Conservation (phyloP, 53 echinoderm and acorn worm genomes). For the Glandiceps talaboti region DNA sequence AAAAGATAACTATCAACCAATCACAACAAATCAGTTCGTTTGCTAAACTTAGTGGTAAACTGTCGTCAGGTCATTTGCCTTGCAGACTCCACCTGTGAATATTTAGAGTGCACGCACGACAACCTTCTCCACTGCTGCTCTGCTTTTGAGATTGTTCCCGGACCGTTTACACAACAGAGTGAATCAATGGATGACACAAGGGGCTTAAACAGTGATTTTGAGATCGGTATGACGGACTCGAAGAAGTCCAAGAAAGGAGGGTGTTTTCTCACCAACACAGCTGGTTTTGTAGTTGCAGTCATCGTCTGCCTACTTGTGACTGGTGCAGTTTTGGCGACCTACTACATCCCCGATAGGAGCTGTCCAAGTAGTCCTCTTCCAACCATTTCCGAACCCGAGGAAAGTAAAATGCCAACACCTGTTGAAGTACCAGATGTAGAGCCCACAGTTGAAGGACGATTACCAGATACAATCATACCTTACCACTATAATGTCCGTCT, state of each 20-base stretch:
- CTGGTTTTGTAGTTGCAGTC: not conserved
- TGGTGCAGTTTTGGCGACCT: not conserved
- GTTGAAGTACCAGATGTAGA: not conserved
- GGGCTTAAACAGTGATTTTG: too few relatives aligned
- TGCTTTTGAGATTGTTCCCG: too few relatives aligned
- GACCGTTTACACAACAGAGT: too few relatives aligned
- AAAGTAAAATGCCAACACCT: not conserved
- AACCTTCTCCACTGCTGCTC: too few relatives aligned
- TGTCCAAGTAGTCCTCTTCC: not conserved
- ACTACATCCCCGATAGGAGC: not conserved
- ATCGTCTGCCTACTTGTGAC: not conserved
- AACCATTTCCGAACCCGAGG: not conserved
- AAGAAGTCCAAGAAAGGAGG: not conserved
- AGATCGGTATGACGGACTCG: too few relatives aligned
- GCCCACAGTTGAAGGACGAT: not conserved
- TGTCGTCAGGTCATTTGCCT: too few relatives aligned
- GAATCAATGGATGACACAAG: too few relatives aligned
- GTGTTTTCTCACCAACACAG: not conserved
- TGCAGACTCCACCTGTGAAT: too few relatives aligned
- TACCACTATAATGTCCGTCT: not conserved
- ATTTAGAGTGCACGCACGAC: too few relatives aligned
- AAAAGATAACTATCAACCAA: too few relatives aligned
- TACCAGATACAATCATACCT: not conserved
- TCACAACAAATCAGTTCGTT: too few relatives aligned
- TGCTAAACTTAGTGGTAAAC: too few relatives aligned